phyloP scores from a whole-genome alignment of 1,140 invertebrate genomes.

The Stenopsyche tienmushanensis region DNA sequence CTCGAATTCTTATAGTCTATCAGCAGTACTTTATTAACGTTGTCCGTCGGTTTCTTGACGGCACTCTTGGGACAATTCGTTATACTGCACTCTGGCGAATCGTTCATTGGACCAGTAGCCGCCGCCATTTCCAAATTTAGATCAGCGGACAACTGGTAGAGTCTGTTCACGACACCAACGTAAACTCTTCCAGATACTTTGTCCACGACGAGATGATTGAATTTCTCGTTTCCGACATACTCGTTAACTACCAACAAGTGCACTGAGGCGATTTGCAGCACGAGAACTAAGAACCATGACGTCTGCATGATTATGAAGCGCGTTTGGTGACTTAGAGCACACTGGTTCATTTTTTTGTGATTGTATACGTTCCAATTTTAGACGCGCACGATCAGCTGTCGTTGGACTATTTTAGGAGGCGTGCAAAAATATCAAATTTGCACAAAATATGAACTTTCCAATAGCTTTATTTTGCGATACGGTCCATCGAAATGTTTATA shows the following conservation, averaged over 20 bases:
- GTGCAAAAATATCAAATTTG: no score
- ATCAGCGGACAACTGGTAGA: slow-evolving; percentile 82
- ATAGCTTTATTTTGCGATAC: no score
- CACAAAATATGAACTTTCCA: no score
- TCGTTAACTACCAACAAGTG: slow-evolving; percentile 57
- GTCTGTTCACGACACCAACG: slow-evolving; percentile 82
- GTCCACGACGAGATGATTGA: slow-evolving; percentile 81
- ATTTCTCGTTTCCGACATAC: slow-evolving; percentile 58
- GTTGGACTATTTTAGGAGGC: no score
- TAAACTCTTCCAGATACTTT: slow-evolving; percentile 81
- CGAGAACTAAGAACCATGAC: no score
- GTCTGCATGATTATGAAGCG: no score
- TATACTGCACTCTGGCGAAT: slow-evolving; percentile 79
- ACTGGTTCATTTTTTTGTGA: neutral
- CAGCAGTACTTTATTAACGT: slow-evolving; percentile 86
- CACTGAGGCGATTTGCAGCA: no score
- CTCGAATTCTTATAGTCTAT: slow-evolving; percentile 80
- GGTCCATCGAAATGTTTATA: no score
- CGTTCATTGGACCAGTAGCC: slow-evolving; percentile 78
- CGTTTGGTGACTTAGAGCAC: neutral
- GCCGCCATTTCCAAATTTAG: slow-evolving; percentile 69
- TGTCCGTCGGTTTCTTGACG: slow-evolving; percentile 69
- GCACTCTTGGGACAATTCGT: slow-evolving; percentile 68
- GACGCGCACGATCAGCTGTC: no score
- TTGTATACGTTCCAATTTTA: neutral